Evolutionary conservation across 1,140 invertebrate species (phyloP).

Genomic region (Zaprionus gabonicus): DNA sequence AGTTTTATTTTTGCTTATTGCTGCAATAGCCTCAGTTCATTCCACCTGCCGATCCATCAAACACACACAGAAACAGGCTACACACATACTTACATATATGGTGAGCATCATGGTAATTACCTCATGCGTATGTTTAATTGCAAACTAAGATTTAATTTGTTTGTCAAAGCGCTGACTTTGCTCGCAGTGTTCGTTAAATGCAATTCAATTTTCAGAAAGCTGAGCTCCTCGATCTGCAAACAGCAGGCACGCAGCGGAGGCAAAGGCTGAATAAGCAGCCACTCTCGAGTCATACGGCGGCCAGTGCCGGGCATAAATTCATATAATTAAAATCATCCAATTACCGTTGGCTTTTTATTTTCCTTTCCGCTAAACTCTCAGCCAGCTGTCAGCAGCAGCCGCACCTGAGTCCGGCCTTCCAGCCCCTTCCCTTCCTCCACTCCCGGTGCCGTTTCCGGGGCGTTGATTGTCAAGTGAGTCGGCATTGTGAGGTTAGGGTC

Average conservation of each 20-base stretch:
- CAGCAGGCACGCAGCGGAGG: conserved; percentile 2
- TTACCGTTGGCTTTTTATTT: conserved; percentile 54
- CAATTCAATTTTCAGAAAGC: neutral
- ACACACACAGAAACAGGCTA: too few species aligned
- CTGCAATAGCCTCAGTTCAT: neutral
- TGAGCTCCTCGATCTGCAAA: neutral
- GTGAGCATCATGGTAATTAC: neutral
- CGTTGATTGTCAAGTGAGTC: conserved; percentile 60
- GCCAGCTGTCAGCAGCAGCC: conserved; percentile 66
- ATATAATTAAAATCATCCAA: conserved; percentile 77
- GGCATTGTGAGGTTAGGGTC: conserved; percentile 53
- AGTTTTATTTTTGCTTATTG: conserved; percentile 2
- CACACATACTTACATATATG: neutral
- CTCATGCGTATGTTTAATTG: neutral
- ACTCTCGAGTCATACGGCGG: neutral
- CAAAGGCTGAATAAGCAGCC: neutral
- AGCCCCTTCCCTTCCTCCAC: neutral
- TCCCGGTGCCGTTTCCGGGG: conserved; percentile 48
- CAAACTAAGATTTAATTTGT: neutral
- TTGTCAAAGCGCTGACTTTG: neutral
- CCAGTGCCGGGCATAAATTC: conserved; percentile 53
- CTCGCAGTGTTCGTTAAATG: neutral
- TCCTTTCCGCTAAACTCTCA: conserved; percentile 29
- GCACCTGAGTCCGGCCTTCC: conserved; percentile 43
- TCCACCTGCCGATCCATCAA: neutral